Conservation (phyloP, 2,888 invertebrate genomes). For the Neria commutata region DNA sequence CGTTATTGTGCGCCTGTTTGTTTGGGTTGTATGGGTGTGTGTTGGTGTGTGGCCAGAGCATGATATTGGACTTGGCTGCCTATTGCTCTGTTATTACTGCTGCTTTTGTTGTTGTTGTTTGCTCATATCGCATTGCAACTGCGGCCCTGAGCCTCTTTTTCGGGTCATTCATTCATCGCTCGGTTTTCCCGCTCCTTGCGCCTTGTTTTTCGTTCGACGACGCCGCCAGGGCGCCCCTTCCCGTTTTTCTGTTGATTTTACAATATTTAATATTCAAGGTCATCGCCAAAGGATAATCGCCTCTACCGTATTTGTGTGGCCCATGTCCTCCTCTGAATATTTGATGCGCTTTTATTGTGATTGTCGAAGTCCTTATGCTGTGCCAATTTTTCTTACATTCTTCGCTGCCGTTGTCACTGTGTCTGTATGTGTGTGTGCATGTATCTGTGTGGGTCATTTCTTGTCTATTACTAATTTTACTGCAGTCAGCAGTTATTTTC, state of each 20-base stretch:
- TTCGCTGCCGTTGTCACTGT: neutral
- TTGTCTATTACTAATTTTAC: no score
- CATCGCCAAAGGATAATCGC: neutral
- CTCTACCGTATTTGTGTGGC: neutral
- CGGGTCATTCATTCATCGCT: neutral
- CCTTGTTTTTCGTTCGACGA: no score
- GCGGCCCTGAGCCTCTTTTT: neutral
- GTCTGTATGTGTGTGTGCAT: neutral
- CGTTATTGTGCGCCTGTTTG: no score
- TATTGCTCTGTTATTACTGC: neutral
- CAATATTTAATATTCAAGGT: conserved; percentile 1
- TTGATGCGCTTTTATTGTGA: neutral
- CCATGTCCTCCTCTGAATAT: neutral
- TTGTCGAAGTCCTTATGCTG: neutral
- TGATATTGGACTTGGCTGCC: no score
- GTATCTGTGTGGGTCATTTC: neutral
- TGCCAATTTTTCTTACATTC: neutral
- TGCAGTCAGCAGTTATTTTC: conserved; percentile 1
- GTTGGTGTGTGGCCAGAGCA: no score
- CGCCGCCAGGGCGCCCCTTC: no score
- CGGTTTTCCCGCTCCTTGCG: neutral
- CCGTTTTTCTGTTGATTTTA: neutral
- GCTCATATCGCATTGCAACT: neutral
- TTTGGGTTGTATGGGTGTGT: no score
- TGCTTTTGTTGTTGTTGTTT: neutral